Evolutionary conservation across 2,888 invertebrate species (phyloP).

Genomic region (Tridacna crocea): DNA sequence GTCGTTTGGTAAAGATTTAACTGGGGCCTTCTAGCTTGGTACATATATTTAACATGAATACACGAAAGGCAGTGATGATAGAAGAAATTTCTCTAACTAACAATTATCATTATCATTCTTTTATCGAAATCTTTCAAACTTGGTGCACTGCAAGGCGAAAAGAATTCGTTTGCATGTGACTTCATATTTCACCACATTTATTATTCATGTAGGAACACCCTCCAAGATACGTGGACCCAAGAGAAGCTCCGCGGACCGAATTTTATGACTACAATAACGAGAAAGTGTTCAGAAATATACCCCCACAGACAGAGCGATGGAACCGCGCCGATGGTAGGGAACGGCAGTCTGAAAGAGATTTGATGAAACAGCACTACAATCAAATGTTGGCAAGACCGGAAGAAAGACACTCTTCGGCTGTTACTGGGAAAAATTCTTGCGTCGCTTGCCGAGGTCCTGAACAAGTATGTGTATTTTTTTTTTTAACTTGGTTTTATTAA

Average conservation of each 20-base stretch:
- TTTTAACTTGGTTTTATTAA: neutral
- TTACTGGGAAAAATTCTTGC: neutral
- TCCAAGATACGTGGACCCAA: neutral
- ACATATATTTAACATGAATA: no score
- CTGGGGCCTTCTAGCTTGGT: no score
- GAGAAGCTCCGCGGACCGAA: neutral
- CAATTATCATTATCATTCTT: no score
- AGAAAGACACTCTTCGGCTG: conserved; percentile 3
- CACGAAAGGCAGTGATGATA: no score
- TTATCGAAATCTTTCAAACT: no score
- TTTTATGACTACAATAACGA: conserved; percentile 12
- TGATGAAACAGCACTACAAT: conserved; percentile 4
- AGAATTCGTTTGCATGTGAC: no score
- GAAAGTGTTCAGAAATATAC: neutral
- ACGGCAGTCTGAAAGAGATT: neutral
- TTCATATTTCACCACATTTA: no score
- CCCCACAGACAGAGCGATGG: neutral
- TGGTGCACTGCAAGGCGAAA: no score
- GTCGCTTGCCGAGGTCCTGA: conserved; percentile 16
- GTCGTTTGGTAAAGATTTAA: no score
- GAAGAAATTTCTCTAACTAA: no score
- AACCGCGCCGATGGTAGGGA: neutral
- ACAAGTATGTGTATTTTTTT: neutral
- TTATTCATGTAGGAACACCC: neutral
- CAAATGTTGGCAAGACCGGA: conserved; percentile 17